These are phyloP conservation scores for Drosophila funebris DNA, from an alignment of 1,140 invertebrate genomes.

Conservation along the genomic window DNA sequence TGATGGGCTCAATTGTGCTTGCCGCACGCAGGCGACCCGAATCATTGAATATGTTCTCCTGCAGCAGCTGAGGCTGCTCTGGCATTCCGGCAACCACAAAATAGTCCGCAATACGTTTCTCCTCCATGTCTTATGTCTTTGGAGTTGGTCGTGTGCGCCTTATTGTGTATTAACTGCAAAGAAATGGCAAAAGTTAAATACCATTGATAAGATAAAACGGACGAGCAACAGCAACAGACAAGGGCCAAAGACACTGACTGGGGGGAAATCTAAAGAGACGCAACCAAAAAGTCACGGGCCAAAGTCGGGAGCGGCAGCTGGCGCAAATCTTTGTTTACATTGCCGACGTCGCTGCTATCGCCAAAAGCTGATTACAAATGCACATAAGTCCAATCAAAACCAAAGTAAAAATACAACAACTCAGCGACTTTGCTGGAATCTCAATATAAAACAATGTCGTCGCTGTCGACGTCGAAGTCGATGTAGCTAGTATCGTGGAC, in stretches of 20 bases:
- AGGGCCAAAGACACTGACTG: not conserved
- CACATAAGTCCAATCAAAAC: constrained; percentile 26
- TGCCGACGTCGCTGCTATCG: constrained; percentile 26
- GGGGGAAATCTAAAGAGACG: not conserved
- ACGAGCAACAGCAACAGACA: not conserved
- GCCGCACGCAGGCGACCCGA: constrained; percentile 91
- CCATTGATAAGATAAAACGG: constrained; percentile 22
- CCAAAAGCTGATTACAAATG: constrained; percentile 45
- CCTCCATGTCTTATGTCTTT: constrained; percentile 88
- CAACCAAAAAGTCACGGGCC: not conserved
- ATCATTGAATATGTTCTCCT: constrained; percentile 92
- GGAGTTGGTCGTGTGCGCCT: not conserved
- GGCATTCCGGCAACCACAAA: constrained; percentile 98
- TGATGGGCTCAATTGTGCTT: constrained; percentile 92
- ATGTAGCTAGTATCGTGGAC: constrained; percentile 6
- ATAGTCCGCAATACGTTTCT: constrained; percentile 94
- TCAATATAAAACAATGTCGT: constrained; percentile 14
- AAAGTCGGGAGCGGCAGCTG: constrained; percentile 10
- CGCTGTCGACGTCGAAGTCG: constrained; percentile 10
- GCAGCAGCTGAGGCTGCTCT: constrained; percentile 90
- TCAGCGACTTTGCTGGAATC: constrained; percentile 37
- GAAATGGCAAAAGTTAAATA: constrained; percentile 11
- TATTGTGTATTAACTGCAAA: constrained; percentile 10
- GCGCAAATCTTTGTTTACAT: constrained; percentile 72
- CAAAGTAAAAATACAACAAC: constrained; percentile 27